A percentile compares a stretch with the other conserved stretches of the same genome.
phyloP scores from a whole-genome alignment of 1,140 invertebrate genomes.

The Papilio glaucus region DNA sequence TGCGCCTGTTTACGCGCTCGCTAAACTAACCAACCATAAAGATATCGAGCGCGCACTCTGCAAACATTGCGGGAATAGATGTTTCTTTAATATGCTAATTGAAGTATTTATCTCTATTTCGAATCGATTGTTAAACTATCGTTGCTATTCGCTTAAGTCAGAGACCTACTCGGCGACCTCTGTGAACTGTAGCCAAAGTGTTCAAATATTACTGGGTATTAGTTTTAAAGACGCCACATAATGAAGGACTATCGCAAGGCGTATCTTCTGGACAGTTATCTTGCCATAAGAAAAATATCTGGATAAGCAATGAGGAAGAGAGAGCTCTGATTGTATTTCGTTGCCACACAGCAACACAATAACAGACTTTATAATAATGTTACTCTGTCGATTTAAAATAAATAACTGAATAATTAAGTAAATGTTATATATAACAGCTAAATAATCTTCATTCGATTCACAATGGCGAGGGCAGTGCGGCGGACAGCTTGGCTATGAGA shows the following conservation, averaged over 20 bases:
- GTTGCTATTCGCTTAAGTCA: background rate
- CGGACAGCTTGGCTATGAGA: slow-evolving; percentile 69
- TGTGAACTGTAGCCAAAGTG: too few species aligned
- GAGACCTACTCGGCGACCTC: too few species aligned
- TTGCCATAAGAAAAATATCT: too few species aligned
- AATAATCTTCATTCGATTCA: slow-evolving; percentile 40
- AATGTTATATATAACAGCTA: background rate
- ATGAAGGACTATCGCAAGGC: too few species aligned
- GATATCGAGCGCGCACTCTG: slow-evolving; percentile 15
- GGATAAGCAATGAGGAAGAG: too few species aligned
- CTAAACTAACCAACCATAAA: slow-evolving; percentile 12
- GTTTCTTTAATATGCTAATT: slow-evolving; percentile 11
- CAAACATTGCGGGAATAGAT: slow-evolving; percentile 2
- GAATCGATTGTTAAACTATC: background rate
- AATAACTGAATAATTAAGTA: background rate
- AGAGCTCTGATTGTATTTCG: too few species aligned
- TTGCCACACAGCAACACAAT: too few species aligned
- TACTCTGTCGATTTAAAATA: background rate
- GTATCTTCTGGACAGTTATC: too few species aligned
- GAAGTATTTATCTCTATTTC: background rate
- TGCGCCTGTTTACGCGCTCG: slow-evolving; percentile 22
- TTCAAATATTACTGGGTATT: too few species aligned
- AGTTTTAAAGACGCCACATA: too few species aligned
- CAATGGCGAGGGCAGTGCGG: slow-evolving; percentile 61
- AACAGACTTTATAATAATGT: too few species aligned